Evolutionary conservation across 2,113 vertebrate genomes (phyloP).

Genomic region (Mus pahari): DNA sequence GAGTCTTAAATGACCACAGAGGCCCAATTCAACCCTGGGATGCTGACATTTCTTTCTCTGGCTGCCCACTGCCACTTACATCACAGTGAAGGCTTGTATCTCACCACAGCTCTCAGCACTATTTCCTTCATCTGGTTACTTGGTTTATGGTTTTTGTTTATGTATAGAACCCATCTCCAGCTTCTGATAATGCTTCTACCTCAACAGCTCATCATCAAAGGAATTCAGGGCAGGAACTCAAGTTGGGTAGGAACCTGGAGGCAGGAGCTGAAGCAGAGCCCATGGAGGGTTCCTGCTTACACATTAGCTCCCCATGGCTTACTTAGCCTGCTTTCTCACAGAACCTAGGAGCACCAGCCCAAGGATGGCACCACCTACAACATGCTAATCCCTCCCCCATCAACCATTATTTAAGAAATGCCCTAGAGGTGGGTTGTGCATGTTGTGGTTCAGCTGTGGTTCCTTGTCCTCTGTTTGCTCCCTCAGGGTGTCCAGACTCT

Average conservation of each 20-base stretch:
- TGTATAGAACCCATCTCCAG: not conserved
- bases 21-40: too few relatives aligned
- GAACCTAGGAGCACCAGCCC: not conserved
- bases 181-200: not conserved
- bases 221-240: not conserved
- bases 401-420: not conserved
- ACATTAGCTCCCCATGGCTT: not conserved
- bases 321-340: not conserved
- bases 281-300: not conserved
- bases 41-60: not conserved
- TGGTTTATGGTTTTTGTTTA: not conserved
- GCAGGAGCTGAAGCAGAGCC: not conserved
- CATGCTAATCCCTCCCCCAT: not conserved
- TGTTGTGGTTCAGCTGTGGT: too few relatives aligned
- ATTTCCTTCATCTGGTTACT: not conserved
- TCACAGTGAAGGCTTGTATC: not conserved
- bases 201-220: not conserved
- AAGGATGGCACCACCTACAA: not conserved
- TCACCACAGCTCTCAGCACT: not conserved
- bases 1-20: not conserved
- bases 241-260: not conserved
- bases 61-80: too few relatives aligned
- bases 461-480: too few relatives aligned
- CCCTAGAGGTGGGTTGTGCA: not conserved
- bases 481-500: too few relatives aligned